phyloP scores from a whole-genome alignment of 53 echinoderm and acorn worm species.

The Crossaster papposus region DNA sequence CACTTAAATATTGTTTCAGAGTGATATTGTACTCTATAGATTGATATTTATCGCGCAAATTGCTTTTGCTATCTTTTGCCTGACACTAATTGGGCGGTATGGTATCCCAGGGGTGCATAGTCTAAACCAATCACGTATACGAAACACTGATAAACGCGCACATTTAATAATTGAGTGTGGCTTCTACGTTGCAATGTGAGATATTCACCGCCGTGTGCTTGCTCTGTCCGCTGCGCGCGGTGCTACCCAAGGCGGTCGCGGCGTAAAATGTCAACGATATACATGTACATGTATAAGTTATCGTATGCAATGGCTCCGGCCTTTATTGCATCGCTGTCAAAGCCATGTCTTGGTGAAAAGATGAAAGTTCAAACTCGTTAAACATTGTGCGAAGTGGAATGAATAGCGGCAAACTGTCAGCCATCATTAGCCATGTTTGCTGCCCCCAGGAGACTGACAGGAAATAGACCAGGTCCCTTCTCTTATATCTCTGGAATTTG shows the following conservation, averaged over 20 bases:
- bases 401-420: background rate
- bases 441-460: background rate
- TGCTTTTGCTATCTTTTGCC: background rate
- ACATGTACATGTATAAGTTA: too few relatives aligned
- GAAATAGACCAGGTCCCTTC: background rate
- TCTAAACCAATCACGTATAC: background rate
- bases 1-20: background rate
- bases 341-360: background rate
- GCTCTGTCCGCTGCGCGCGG: background rate
- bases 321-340: background rate
- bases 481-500: background rate
- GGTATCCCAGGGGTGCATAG: background rate
- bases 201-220: background rate
- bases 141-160: background rate
- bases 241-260: background rate
- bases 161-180: background rate
- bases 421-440: background rate
- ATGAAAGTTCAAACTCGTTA: conserved; percentile 10
- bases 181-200: background rate
- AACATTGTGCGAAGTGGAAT: background rate
- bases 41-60: background rate
- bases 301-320: background rate
- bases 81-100: background rate
- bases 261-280: background rate
- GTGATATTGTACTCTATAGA: background rate